A percentile compares a stretch with the other conserved stretches of the same genome.
Conservation (phyloP, 1,140 invertebrate genomes). For the Agrypnia vestita region DNA sequence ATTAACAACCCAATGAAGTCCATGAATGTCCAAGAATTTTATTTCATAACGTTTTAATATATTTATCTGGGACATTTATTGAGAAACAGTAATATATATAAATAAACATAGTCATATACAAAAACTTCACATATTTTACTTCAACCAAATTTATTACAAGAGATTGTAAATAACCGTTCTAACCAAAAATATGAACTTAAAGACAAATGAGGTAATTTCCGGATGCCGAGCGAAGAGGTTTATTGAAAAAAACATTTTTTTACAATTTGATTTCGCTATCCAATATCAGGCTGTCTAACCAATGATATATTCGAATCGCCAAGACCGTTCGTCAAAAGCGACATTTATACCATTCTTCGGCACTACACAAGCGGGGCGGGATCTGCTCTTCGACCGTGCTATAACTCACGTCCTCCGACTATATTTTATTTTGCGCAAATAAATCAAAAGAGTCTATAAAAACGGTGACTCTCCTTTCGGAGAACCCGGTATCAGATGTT, state of each 20-base stretch:
- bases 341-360: constrained; percentile 37
- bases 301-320: constrained; percentile 31
- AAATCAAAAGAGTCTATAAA: constrained; percentile 26
- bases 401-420: neutral
- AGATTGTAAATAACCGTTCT: neutral
- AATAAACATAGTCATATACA: too few relatives aligned
- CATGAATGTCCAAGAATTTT: too few relatives aligned
- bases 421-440: constrained; percentile 30
- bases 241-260: neutral
- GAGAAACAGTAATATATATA: too few relatives aligned
- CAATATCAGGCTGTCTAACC: neutral
- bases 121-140: too few relatives aligned
- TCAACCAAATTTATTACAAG: too few relatives aligned
- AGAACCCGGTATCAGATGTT: neutral
- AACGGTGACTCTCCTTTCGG: constrained; percentile 2
- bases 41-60: too few relatives aligned
- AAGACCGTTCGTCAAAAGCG: constrained; percentile 37
- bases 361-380: constrained; percentile 1
- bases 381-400: neutral
- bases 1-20: too few relatives aligned
- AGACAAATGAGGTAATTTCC: constrained; percentile 15
- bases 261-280: constrained; percentile 4
- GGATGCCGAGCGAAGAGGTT: constrained; percentile 6
- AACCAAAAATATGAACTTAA: neutral
- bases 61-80: too few relatives aligned